A percentile compares a stretch with the other conserved stretches of the same genome.
Conservation (phyloP, 2,113 vertebrate genomes). For the Hylia prasina region DNA sequence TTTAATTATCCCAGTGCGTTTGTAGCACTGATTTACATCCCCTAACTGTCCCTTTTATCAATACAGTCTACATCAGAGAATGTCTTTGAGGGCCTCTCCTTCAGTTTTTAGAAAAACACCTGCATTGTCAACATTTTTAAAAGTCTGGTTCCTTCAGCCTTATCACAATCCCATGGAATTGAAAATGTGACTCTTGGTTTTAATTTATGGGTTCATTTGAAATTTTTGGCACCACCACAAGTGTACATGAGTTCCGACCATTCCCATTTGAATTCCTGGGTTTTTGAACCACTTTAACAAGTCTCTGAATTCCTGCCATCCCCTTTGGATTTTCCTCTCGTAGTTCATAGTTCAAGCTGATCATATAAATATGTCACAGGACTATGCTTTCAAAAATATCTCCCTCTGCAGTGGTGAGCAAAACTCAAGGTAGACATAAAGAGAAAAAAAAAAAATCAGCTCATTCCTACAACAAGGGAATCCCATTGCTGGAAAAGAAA, state of each 20-base stretch:
- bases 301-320: slow-evolving; percentile 1
- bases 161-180: not conserved
- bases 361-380: not conserved
- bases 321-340: not conserved
- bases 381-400: not conserved
- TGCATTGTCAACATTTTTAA: not conserved
- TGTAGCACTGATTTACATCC: not conserved
- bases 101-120: not conserved
- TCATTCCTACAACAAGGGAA: not conserved
- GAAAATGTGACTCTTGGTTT: slow-evolving; percentile 4
- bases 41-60: not conserved
- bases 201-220: slow-evolving; percentile 18
- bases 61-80: not conserved
- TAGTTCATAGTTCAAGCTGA: not conserved
- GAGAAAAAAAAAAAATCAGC: not conserved
- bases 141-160: not conserved
- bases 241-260: not conserved
- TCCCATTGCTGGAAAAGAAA: not conserved
- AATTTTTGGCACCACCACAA: not conserved
- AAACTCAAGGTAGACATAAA: not conserved
- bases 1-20: not conserved
- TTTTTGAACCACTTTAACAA: slow-evolving; percentile 6
- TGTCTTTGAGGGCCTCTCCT: not conserved
- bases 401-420: not conserved
- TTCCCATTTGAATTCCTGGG: slow-evolving; percentile 22